Evolutionary conservation across 2,113 vertebrate species (phyloP).

Genomic region (Lamprotornis superbus): DNA sequence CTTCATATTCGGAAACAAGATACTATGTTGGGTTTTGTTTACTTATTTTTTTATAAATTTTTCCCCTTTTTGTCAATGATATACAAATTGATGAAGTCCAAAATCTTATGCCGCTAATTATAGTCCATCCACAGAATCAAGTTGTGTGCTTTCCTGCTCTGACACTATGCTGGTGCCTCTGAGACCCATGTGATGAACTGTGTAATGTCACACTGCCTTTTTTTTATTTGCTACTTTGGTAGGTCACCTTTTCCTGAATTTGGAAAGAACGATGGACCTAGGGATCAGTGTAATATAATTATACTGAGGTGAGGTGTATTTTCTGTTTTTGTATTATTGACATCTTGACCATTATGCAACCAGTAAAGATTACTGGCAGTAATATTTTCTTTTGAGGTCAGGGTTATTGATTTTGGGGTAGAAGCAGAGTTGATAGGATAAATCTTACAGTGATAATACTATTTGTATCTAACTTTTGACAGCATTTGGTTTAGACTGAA

Average conservation of each 20-base stretch:
- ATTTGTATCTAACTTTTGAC: neutral
- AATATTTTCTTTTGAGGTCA: neutral
- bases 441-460: neutral
- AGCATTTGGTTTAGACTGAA: neutral
- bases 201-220: neutral
- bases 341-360: conserved; percentile 2
- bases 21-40: neutral
- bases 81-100: neutral
- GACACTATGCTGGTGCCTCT: neutral
- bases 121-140: neutral
- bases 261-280: neutral
- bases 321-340: conserved; percentile 13
- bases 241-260: conserved; percentile 10
- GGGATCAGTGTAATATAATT: neutral
- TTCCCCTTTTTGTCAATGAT: neutral
- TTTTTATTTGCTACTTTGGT: neutral
- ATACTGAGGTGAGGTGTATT: neutral
- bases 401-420: conserved; percentile 12
- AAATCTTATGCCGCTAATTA: neutral
- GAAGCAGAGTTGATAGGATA: neutral
- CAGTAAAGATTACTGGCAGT: conserved; percentile 35
- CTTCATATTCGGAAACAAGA: neutral
- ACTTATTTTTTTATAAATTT: neutral
- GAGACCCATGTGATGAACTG: neutral
- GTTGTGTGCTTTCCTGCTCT: neutral